phyloP scores from a whole-genome alignment of 2,113 vertebrate genomes.

The Nyctibius bracteatus region DNA sequence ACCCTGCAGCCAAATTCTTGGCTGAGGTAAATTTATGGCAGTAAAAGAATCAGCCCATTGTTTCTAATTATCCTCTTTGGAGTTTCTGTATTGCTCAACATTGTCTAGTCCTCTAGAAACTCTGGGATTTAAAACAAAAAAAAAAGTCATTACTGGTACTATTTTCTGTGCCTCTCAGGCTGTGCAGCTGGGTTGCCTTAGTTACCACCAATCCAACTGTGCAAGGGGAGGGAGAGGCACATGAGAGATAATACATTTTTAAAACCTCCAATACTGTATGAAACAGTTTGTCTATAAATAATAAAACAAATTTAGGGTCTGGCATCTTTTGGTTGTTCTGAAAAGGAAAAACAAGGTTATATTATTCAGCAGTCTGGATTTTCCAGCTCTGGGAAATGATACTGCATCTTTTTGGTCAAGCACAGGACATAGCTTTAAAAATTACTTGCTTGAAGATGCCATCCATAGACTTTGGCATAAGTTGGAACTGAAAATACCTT shows the following conservation, averaged over 20 bases:
- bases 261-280: conserved; percentile 21
- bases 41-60: conserved; percentile 38
- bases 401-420: background rate
- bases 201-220: conserved; percentile 56
- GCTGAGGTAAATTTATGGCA: conserved; percentile 35
- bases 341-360: background rate
- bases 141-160: conserved; percentile 48
- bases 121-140: conserved; percentile 41
- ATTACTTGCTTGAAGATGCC: background rate
- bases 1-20: background rate
- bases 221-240: conserved; percentile 33
- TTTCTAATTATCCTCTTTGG: conserved; percentile 55
- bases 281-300: conserved; percentile 49
- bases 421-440: background rate
- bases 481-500: background rate
- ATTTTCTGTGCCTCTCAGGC: conserved; percentile 54
- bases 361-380: background rate
- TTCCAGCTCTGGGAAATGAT: background rate
- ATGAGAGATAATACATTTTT: conserved; percentile 50
- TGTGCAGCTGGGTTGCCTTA: conserved; percentile 64
- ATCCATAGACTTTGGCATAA: background rate
- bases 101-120: conserved; percentile 44
- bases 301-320: conserved; percentile 32
- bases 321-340: background rate
- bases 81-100: conserved; percentile 41